Percentiles rank a stretch among this genome's conserved stretches.
These are phyloP conservation scores for Heliconius hewitsoni DNA, from an alignment of 1,140 invertebrate genomes.

Conservation along the genomic window DNA sequence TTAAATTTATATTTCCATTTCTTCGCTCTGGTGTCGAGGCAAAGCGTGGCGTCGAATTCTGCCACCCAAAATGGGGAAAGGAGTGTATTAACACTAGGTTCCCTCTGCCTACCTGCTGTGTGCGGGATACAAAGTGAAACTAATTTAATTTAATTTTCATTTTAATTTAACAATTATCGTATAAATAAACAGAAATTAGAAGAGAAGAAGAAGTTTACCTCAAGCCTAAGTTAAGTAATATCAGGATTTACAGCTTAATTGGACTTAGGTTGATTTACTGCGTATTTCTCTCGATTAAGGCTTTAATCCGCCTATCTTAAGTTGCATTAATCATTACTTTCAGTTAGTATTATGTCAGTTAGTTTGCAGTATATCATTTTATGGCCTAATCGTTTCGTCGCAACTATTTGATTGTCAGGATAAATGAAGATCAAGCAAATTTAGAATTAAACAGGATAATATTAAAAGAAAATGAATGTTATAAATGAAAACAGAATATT, in stretches of 20 bases:
- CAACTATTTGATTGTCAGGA: not conserved
- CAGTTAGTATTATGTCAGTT: not conserved
- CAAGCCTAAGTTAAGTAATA: not conserved
- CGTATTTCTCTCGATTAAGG: not conserved
- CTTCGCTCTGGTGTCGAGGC: no score
- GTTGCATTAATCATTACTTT: not conserved
- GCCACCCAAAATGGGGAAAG: no score
- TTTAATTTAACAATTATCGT: no score
- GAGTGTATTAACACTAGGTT: no score
- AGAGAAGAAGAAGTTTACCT: not conserved
- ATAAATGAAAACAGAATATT: no score
- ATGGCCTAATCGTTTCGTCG: not conserved
- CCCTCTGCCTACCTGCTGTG: no score
- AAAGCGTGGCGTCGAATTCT: no score
- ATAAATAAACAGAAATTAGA: not conserved
- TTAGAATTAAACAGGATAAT: no score
- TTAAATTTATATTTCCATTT: no score
- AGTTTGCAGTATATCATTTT: not conserved
- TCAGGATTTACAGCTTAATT: slow-evolving; percentile 3
- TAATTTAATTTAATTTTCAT: no score
- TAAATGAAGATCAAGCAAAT: not conserved
- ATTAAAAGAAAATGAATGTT: no score
- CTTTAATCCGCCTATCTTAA: not conserved
- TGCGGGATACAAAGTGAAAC: no score
- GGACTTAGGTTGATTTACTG: not conserved